These are phyloP conservation scores for Ellobius talpinus DNA, from an alignment of 2,113 vertebrate species.

Conservation along the genomic window DNA sequence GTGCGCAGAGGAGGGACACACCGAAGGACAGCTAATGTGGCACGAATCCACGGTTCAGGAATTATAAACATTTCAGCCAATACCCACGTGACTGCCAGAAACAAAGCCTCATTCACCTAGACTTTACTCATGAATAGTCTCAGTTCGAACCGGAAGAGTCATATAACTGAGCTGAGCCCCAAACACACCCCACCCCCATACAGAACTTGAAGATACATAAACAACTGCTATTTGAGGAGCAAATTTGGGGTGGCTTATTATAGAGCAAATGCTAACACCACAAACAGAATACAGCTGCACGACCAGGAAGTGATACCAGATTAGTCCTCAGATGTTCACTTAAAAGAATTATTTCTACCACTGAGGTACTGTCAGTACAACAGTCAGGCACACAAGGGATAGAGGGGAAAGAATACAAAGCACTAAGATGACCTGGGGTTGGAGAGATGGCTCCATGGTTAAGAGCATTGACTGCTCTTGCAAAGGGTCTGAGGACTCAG, in stretches of 20 bases:
- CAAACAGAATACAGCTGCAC: background rate
- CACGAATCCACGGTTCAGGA: background rate
- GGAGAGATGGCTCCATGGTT: background rate
- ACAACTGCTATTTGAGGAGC: background rate
- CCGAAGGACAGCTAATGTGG: background rate
- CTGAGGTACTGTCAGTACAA: background rate
- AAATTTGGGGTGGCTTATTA: conserved; percentile 21
- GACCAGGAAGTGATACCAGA: background rate
- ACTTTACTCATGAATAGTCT: background rate
- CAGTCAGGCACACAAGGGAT: background rate
- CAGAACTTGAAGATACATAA: background rate
- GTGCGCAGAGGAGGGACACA: background rate
- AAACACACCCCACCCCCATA: background rate
- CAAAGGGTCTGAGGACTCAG: no score
- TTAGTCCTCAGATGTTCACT: background rate
- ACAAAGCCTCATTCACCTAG: background rate
- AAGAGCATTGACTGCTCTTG: background rate
- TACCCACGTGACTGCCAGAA: background rate
- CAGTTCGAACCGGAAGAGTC: background rate
- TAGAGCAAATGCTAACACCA: background rate
- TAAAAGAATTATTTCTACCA: background rate
- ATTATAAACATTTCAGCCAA: background rate
- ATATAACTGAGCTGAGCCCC: background rate
- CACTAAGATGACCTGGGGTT: background rate
- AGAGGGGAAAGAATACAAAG: background rate